Conservation (phyloP, 2,888 invertebrate species). For the Callimorpha dominula region DNA sequence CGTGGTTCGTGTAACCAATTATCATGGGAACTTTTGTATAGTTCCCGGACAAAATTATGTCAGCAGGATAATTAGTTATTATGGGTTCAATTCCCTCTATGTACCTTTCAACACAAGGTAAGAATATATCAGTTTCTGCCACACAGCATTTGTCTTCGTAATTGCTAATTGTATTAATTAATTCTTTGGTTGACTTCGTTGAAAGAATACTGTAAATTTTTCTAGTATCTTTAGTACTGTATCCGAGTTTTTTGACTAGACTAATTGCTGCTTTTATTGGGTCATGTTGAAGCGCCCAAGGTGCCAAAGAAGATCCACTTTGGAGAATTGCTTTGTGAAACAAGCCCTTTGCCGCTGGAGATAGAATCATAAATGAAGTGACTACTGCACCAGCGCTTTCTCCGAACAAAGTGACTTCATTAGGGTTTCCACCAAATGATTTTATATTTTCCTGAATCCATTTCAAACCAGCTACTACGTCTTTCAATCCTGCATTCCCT, state of each 20-base stretch:
- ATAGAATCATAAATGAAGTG: constrained; percentile 72
- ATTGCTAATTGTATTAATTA: constrained; percentile 67
- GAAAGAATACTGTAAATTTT: constrained; percentile 72
- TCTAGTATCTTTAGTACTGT: constrained; percentile 70
- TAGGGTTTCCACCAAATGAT: constrained; percentile 77
- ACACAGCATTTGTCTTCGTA: constrained; percentile 72
- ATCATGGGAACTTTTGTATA: constrained; percentile 81
- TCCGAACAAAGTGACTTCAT: constrained; percentile 78
- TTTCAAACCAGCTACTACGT: constrained; percentile 77
- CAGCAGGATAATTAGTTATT: constrained; percentile 69
- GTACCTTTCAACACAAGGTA: constrained; percentile 75
- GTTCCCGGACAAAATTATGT: constrained; percentile 71
- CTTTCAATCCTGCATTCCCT: constrained; percentile 89
- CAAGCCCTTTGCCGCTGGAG: constrained; percentile 72
- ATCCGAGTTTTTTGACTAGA: constrained; percentile 74
- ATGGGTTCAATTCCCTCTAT: constrained; percentile 74
- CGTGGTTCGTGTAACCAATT: constrained; percentile 77
- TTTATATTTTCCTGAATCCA: constrained; percentile 77
- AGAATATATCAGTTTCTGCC: constrained; percentile 71
- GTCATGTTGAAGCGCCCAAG: constrained; percentile 76
- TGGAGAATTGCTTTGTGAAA: constrained; percentile 79
- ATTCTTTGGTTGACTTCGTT: constrained; percentile 65
- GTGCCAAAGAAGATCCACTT: constrained; percentile 76
- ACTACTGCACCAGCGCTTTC: constrained; percentile 82
- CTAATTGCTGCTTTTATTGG: constrained; percentile 71